Evolutionary conservation across 1,140 invertebrate species (phyloP), one percentile per base, ranked within the genome.

Genomic region (Pseudomyrmex cubaensis): DNA sequence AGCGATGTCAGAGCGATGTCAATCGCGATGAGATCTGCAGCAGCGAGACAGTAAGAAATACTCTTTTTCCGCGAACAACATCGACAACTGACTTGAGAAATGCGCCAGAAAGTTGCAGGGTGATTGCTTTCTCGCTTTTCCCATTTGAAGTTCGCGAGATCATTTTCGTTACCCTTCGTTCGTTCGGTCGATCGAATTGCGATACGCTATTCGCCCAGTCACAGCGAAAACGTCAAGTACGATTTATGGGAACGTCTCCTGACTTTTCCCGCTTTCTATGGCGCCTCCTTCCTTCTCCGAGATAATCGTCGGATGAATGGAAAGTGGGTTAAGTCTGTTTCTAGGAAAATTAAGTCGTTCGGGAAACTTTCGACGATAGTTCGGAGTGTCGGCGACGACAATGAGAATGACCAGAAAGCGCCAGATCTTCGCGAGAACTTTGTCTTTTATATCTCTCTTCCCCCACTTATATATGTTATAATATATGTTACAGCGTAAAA

Each of bases 281-380:
- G 7, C 52, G 50, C n/a, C n/a, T 15, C 12, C 44, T n/a, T 52
- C 50, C n/a, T 48, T 54, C 50, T 12, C 54, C n/a, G 12, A 35
- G 44, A 80, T 80, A 80, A 80, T 80, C 76, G 44, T 17, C 54
- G 66, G 22, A 80, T 82, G 57, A 75, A 82, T 82, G 72, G 70
- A 76, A 82, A 82, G 59, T 63, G 80, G 80, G 76, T 80, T 80
- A 80, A 80, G 67, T 72, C 56, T 80, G 76, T 80, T 80, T 80
- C 76, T 56, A 20, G 22, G 44, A 80, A 67, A 80, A 80, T 80
- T 70, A 80, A 80, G 76, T 12, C n/a, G 76, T 72, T 48, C 54
- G 20, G 46, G 66, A 72, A 80, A 80, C 76, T 80, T 72, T 25
- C 15, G 63, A 46, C 63, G 74, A 67, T 77, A 56, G 62, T 15